Evolutionary conservation across 64 coral and sea anemone species (phyloP).

Genomic region (Stichodactyla helianthus): DNA sequence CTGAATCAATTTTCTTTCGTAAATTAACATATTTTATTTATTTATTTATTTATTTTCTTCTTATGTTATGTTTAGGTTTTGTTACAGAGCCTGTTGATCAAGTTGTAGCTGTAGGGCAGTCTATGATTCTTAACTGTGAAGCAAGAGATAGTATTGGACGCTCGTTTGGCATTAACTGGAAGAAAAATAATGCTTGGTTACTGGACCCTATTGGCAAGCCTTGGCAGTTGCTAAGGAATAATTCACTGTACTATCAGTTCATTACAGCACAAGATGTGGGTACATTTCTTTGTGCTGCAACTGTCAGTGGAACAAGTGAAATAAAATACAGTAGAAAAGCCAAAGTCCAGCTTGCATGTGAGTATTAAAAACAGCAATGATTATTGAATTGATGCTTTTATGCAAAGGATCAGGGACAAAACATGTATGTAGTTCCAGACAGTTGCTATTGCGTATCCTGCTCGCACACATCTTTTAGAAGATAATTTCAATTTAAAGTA

Average conservation of each 20-base stretch:
- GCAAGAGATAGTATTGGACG: constrained; percentile 39
- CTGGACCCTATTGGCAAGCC: constrained; percentile 26
- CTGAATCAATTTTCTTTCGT: not conserved
- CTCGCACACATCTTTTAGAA: too few relatives aligned
- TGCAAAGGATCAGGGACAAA: too few relatives aligned
- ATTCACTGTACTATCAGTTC: constrained; percentile 59
- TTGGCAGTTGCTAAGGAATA: constrained; percentile 30
- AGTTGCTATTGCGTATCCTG: too few relatives aligned
- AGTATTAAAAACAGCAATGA: not conserved
- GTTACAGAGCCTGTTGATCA: constrained; percentile 44
- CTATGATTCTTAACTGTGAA: constrained; percentile 62
- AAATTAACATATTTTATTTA: not conserved
- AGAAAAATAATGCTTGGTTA: constrained; percentile 32
- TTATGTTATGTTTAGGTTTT: constrained; percentile 38
- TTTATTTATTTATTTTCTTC: not conserved
- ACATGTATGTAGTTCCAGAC: too few relatives aligned
- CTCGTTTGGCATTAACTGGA: constrained; percentile 41
- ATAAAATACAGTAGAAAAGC: constrained; percentile 45
- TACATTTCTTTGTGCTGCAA: constrained; percentile 55
- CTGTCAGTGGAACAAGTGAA: not conserved
- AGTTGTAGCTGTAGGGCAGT: constrained; percentile 37
- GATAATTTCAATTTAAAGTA: too few relatives aligned
- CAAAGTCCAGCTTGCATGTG: constrained; percentile 58
- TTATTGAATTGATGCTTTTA: too few relatives aligned
- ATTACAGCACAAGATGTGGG: constrained; percentile 33